Percentiles rank a stretch among this genome's conserved stretches.
Evolutionary conservation across 2,888 invertebrate genomes (phyloP).

Genomic region (Eulithis prunata): DNA sequence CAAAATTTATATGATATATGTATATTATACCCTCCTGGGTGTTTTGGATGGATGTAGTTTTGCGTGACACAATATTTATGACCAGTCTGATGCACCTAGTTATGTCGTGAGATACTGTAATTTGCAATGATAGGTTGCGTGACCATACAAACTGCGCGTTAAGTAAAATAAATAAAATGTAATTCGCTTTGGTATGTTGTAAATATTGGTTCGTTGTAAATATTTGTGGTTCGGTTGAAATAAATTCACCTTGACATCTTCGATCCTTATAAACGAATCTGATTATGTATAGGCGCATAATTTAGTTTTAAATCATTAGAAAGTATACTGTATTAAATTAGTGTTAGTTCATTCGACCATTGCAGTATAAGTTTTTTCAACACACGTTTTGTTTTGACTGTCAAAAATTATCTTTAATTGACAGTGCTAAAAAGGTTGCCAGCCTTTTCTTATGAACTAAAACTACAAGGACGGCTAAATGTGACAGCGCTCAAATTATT

Average conservation of each 20-base stretch:
- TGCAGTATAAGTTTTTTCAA: no score
- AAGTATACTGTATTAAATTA: no score
- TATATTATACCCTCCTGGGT: neutral
- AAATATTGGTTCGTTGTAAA: conserved; percentile 14
- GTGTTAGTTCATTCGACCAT: no score
- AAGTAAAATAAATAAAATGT: conserved; percentile 28
- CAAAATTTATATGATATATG: no score
- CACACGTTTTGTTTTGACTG: no score
- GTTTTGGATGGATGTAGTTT: neutral
- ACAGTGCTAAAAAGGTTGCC: no score
- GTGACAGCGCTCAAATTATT: no score
- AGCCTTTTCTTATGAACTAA: no score
- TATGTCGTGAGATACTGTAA: conserved; percentile 34
- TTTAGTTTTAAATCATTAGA: no score
- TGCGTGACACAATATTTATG: conserved; percentile 30
- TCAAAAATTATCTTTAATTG: no score
- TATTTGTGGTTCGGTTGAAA: conserved; percentile 7
- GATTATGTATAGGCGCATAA: no score
- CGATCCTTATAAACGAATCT: neutral
- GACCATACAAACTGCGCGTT: conserved; percentile 14
- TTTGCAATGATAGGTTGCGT: conserved; percentile 33
- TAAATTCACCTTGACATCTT: conserved; percentile 12
- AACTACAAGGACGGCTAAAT: no score
- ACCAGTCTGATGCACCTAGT: conserved; percentile 20
- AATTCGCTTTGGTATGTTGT: conserved; percentile 12